A percentile compares a stretch with the other conserved stretches of the same genome.
Conservation (phyloP, 1,140 invertebrate species). For the Riptortus pedestris region DNA sequence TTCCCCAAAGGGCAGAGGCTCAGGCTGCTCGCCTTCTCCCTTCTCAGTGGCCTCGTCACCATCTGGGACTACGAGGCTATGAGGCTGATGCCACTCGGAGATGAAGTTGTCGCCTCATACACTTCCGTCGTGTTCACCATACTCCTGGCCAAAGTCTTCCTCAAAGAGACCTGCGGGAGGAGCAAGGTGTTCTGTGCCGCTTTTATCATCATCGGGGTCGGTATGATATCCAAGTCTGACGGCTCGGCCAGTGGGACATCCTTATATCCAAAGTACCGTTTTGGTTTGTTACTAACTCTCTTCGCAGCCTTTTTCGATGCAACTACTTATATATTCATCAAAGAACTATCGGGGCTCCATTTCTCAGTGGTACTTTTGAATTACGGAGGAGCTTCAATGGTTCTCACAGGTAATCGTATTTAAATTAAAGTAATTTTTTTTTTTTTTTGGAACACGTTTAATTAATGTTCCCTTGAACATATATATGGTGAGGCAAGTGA, state of each 20-base stretch:
- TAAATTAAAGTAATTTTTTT: too few species aligned
- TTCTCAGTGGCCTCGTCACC: constrained; percentile 3
- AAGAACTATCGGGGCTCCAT: constrained; percentile 1
- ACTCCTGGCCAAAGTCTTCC: constrained; percentile 13
- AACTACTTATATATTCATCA: neutral
- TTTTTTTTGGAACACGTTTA: too few species aligned
- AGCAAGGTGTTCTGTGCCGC: neutral
- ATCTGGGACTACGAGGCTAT: neutral
- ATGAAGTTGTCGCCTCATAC: constrained; percentile 17
- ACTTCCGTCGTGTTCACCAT: constrained; percentile 19
- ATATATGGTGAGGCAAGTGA: too few species aligned
- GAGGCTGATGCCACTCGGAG: constrained; percentile 17
- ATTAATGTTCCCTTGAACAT: too few species aligned
- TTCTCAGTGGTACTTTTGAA: constrained; percentile 7
- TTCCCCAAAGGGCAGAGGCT: constrained; percentile 7
- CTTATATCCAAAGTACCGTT: constrained; percentile 10
- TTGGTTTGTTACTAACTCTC: neutral
- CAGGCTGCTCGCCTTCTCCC: neutral
- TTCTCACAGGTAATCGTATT: constrained; percentile 3
- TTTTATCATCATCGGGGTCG: constrained; percentile 4
- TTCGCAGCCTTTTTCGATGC: constrained; percentile 12
- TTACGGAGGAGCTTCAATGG: neutral
- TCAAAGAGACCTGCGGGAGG: constrained; percentile 8
- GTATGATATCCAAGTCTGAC: neutral
- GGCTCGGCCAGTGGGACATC: neutral